Conservation (phyloP, 92 coral and sea anemone species). For the Epizoanthus ramosus region DNA sequence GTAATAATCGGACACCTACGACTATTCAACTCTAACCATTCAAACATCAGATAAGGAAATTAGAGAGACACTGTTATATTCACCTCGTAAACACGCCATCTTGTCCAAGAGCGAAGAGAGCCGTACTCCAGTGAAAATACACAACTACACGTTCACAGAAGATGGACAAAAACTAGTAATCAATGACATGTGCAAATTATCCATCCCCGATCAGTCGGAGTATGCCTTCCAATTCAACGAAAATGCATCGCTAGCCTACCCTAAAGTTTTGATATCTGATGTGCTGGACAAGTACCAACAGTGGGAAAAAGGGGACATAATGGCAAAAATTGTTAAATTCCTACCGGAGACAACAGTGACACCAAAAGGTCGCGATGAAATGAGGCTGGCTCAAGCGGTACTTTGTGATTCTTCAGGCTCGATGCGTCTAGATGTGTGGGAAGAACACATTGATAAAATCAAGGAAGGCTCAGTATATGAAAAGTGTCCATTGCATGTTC, state of each 20-base stretch:
- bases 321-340: slow-evolving; percentile 17
- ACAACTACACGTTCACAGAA: slow-evolving; percentile 28
- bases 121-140: slow-evolving; percentile 26
- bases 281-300: slow-evolving; percentile 7
- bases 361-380: slow-evolving; percentile 10
- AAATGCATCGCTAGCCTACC: slow-evolving; percentile 17
- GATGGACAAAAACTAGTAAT: slow-evolving; percentile 40
- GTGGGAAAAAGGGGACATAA: slow-evolving; percentile 7
- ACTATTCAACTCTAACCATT: slow-evolving; percentile 23
- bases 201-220: slow-evolving; percentile 44
- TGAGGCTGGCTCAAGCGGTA: slow-evolving; percentile 21
- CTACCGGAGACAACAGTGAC: slow-evolving; percentile 8
- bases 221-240: slow-evolving; percentile 43
- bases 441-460: slow-evolving; percentile 1
- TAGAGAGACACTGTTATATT: slow-evolving; percentile 18
- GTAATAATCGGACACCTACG: slow-evolving; percentile 21
- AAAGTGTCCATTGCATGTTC: slow-evolving; percentile 10
- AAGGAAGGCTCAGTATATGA: not conserved
- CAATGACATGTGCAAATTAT: slow-evolving; percentile 52
- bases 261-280: slow-evolving; percentile 11
- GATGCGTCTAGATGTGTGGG: slow-evolving; percentile 14
- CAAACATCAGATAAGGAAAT: slow-evolving; percentile 20
- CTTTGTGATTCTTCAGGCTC: slow-evolving; percentile 19
- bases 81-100: slow-evolving; percentile 11
- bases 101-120: slow-evolving; percentile 18